A percentile compares a stretch with the other conserved stretches of the same genome.
phyloP scores from a whole-genome alignment of 2,113 vertebrate species.

The Sphaerodactylus townsendi region DNA sequence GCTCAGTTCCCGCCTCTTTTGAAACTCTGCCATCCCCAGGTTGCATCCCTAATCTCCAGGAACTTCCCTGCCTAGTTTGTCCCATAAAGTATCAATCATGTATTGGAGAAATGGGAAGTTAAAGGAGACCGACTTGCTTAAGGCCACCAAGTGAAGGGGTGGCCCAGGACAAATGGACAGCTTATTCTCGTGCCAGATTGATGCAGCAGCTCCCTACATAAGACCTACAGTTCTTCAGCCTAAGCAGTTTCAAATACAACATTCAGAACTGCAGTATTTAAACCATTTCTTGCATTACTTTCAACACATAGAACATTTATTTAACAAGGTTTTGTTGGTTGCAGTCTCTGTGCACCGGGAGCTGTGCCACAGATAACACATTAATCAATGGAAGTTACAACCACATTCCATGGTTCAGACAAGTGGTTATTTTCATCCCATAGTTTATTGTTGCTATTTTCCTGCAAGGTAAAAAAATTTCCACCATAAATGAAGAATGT shows the following conservation, averaged over 20 bases:
- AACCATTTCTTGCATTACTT: background rate
- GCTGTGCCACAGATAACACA: background rate
- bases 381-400: background rate
- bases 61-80: no score
- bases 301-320: background rate
- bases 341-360: background rate
- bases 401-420: constrained; percentile 1
- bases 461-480: constrained; percentile 12
- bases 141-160: no score
- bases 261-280: background rate
- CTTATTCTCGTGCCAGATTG: no score
- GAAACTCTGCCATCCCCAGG: no score
- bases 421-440: background rate
- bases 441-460: constrained; percentile 4
- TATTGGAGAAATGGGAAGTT: no score
- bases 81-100: no score
- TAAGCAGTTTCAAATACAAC: background rate
- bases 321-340: background rate
- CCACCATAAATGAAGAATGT: background rate
- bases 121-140: no score
- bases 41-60: no score
- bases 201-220: background rate
- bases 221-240: background rate
- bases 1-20: no score
- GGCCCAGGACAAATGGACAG: no score